These are phyloP conservation scores for Coracias cyanogaster DNA, from an alignment of 2,797 vertebrate species.

Conservation along the genomic window DNA sequence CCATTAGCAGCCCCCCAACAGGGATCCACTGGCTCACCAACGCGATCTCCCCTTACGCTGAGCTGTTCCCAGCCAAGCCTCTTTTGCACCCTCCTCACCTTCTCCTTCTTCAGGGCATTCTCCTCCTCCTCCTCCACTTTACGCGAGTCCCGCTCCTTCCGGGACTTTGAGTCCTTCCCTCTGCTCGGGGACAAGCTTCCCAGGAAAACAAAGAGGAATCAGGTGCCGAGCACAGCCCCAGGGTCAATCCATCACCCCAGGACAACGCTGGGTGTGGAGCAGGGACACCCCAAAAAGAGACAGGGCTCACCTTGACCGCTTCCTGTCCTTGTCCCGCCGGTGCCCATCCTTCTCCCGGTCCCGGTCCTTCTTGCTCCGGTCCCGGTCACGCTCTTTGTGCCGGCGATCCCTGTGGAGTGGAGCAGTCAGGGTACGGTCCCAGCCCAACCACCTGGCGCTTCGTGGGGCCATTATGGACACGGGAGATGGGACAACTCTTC, in stretches of 20 bases:
- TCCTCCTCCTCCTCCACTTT: slow-evolving; percentile 91
- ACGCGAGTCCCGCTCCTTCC: slow-evolving; percentile 87
- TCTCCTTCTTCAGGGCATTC: slow-evolving; percentile 90
- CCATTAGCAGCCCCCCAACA: rapidly evolving
- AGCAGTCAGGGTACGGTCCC: rapidly evolving
- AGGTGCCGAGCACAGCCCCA: rapidly evolving
- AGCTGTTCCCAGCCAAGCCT: background rate
- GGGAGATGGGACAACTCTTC: too few species aligned
- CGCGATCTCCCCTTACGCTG: rapidly evolving
- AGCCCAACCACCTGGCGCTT: too few species aligned
- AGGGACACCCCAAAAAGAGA: rapidly evolving
- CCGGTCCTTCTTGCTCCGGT: slow-evolving; percentile 81
- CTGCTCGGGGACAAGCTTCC: slow-evolving; percentile 89
- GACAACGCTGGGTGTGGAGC: slow-evolving; percentile 61
- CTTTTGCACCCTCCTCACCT: slow-evolving; percentile 76
- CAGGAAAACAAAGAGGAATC: background rate
- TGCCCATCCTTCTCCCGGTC: slow-evolving; percentile 88
- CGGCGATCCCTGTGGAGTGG: slow-evolving; percentile 86
- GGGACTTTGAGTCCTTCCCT: slow-evolving; percentile 88
- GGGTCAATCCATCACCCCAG: rapidly evolving
- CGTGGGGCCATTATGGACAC: rapidly evolving
- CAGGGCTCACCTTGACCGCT: slow-evolving; percentile 84
- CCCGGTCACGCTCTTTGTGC: slow-evolving; percentile 89
- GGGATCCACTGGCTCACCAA: too few species aligned
- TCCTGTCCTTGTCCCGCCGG: slow-evolving; percentile 88